These are phyloP conservation scores for Ornithorhynchus anatinus DNA, from an alignment of 2,113 vertebrate species.

Conservation along the genomic window DNA sequence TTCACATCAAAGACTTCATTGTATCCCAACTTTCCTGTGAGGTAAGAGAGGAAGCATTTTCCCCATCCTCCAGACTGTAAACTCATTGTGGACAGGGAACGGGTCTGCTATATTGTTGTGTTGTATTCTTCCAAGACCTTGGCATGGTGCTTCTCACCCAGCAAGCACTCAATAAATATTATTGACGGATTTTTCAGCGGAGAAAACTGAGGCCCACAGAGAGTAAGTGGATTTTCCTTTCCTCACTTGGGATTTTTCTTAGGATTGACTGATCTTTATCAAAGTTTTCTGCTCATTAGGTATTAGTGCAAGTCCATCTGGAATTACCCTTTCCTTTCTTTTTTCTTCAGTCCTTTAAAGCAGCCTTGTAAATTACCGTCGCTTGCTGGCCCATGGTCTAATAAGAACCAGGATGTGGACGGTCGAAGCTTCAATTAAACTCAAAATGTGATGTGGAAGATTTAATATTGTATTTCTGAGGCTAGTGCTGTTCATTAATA, in stretches of 20 bases:
- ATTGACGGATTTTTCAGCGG: background rate
- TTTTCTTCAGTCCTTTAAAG: background rate
- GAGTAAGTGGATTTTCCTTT: background rate
- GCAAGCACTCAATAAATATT: too few relatives aligned
- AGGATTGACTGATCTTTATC: background rate
- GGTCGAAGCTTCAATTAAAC: background rate
- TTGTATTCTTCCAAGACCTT: too few relatives aligned
- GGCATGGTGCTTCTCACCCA: too few relatives aligned
- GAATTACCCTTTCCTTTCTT: background rate
- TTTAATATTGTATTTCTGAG: background rate
- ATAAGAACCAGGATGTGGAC: background rate
- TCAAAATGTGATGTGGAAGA: background rate
- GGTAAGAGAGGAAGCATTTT: too few relatives aligned
- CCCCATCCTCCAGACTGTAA: too few relatives aligned
- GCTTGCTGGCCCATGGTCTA: background rate
- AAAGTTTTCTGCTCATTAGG: background rate
- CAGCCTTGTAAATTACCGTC: background rate
- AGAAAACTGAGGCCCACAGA: too few relatives aligned
- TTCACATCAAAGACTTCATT: too few relatives aligned
- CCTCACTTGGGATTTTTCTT: background rate
- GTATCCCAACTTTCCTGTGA: too few relatives aligned
- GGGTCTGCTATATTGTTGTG: too few relatives aligned
- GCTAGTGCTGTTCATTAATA: background rate
- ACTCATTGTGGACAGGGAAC: too few relatives aligned
- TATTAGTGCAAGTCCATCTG: fast-evolving